Evolutionary conservation across 2,113 vertebrate species (phyloP).

Genomic region (Cercopithecus mona): DNA sequence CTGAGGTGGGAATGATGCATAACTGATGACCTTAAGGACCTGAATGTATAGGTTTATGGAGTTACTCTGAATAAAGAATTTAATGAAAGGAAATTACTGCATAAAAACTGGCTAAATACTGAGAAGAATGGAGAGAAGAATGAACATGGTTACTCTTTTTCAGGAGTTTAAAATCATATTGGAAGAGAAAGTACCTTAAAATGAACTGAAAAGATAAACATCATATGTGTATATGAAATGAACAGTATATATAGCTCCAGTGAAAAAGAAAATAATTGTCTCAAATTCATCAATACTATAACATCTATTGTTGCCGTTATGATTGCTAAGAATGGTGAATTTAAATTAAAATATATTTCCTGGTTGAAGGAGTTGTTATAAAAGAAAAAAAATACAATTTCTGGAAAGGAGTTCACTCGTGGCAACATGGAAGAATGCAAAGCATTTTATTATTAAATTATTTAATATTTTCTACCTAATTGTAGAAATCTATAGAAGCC

Average conservation of each 20-base stretch:
- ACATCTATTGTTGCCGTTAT: neutral
- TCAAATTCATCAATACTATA: neutral
- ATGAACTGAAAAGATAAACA: neutral
- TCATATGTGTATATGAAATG: neutral
- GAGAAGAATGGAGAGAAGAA: neutral
- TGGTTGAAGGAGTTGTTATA: neutral
- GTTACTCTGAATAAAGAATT: neutral
- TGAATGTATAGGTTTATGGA: neutral
- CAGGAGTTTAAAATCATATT: neutral
- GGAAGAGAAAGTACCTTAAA: neutral
- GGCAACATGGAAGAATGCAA: slow-evolving; percentile 69
- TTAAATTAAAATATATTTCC: neutral
- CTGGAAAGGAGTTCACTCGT: neutral
- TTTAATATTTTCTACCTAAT: slow-evolving; percentile 78
- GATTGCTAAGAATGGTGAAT: neutral
- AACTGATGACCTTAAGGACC: neutral
- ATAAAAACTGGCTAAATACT: neutral
- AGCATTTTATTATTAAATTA: slow-evolving; percentile 79
- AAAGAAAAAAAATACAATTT: neutral
- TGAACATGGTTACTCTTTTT: neutral
- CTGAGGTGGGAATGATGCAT: neutral
- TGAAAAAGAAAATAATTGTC: neutral
- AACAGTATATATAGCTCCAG: neutral
- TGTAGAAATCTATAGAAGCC: slow-evolving; percentile 76
- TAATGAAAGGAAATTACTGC: neutral